Base-by-base conservation (phyloP, 2,797 vertebrate genomes). In the Australoheros facetus region DNA sequence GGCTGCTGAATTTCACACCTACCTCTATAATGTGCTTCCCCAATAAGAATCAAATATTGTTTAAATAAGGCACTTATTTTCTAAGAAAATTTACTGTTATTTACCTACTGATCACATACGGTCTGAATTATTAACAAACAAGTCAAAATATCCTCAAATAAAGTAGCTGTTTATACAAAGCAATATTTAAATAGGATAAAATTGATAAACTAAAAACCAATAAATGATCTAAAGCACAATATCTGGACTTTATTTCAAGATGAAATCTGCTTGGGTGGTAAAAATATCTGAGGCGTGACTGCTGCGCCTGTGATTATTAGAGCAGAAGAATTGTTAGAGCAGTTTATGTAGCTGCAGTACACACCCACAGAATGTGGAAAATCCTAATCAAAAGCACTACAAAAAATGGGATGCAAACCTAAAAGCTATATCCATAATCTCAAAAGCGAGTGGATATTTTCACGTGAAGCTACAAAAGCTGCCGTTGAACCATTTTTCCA, bases 321-420 rank as follows among this genome's bases (percentile, higher is more conserved):
- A 95, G 95, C 95, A 95, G 94, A 95, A 96, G 85, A 95, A 95
- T 94, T 3, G 70, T 56, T 83, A 91, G 85, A 88, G 91, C 85
- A 85, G 88, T 91, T 91, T 88, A 87, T 87, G 85, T 72, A 87
- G 83, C 87, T 28, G 75, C 84, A 84, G 90, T 69, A 81, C 90
- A 91, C 87, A 72, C 83, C 86, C 91, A 89, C 79, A 80, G 74
- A 89, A 78, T 71, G 81, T 79, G 73, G 56, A 82, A 87, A 82
- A 80, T 75, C 78, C 69, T n/a, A 34, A 76, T 73, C n/a, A 32
- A 48, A 39, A 70, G 21, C 84, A 54, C 28, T 57, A 2, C 3
- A 72, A 76, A 42, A 73, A 32, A 56, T 23, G 26, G 3, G 10
- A 71, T 76, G 60, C 34, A 60, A 39, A 51, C 16, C 17, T 19